Base-by-base conservation (phyloP, 2,888 invertebrate species). In the Perizoma affinitatum region DNA sequence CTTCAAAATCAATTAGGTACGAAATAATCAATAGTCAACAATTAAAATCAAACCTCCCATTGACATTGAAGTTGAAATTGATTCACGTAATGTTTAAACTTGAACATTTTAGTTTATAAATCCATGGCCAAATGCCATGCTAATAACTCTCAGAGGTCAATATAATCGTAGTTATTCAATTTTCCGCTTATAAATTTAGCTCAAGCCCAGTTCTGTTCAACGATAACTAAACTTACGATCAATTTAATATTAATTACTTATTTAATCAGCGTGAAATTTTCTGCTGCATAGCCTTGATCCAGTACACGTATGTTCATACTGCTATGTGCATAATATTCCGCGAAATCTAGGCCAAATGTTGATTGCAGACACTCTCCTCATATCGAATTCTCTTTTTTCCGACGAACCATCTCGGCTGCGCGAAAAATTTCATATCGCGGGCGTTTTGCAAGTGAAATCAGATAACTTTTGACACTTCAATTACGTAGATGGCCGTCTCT, bases 381-480 rank as follows among this genome's bases (percentile, higher is more conserved):
- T 90, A 91, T 90, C 84, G 87, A 90, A 90, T 92, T 90, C 88
- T 84, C 85, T 88, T 91, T 91, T 90, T 90, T 83, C 83, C 83
- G 73, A 75, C 79, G 76, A 83, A 78, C 90, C 86, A 87, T 87
- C 80, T 83, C 86, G 83, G 79, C 73, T 76, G 82, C 83, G 87
- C 86, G 86, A 89, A 88, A 90, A 87, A 90, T 91, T 91, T 90
- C 89, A 90, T 89, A 90, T 86, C 84, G 84, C 84, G 80, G n/a
- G 84, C 86, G 86, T 82, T 91, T 91, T 91, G 92, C 90, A 91
- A 92, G 92, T 91, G 87, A 91, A 91, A 92, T 92, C 90, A 90
- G 89, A 88, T 84, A 92, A 92, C 90, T 92, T 92, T 91, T 92
- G 92, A 91, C 92, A 91, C 90, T 90, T 88, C 92, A 92, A 91